Evolutionary conservation across 1,140 invertebrate genomes (phyloP).

Genomic region (Trichonephila inaurata): DNA sequence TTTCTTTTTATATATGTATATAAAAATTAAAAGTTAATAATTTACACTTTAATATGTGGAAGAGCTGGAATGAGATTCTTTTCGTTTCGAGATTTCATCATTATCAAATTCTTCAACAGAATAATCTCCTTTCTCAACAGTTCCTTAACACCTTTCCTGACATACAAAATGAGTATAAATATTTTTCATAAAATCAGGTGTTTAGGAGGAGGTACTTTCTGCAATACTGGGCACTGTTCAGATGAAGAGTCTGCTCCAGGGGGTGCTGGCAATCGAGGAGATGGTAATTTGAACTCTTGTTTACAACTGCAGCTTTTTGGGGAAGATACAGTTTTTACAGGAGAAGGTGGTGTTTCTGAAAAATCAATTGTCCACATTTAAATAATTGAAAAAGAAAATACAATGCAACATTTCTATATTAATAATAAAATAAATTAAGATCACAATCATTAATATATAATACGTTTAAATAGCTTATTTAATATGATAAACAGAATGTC

Average conservation of each 20-base stretch:
- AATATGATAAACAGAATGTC: too few species aligned
- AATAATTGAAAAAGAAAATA: too few species aligned
- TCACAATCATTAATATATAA: too few species aligned
- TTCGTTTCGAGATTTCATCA: neutral
- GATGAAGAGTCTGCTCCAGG: neutral
- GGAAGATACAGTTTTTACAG: neutral
- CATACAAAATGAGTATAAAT: neutral
- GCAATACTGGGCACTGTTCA: neutral
- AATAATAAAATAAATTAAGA: too few species aligned
- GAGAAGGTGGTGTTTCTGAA: neutral
- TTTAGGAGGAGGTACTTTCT: conserved; percentile 29
- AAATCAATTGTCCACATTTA: neutral
- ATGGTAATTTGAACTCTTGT: conserved; percentile 28
- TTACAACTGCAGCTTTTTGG: conserved; percentile 52
- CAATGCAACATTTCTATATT: too few species aligned
- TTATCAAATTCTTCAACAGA: neutral
- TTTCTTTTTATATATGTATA: neutral
- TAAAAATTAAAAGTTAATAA: conserved; percentile 61
- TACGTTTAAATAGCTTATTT: too few species aligned
- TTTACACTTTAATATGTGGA: conserved; percentile 58
- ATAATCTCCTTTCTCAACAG: neutral
- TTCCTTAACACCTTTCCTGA: neutral
- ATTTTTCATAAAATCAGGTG: neutral
- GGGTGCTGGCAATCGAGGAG: neutral
- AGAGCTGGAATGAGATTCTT: conserved; percentile 69